These are phyloP conservation scores for Diloba caeruleocephala DNA, from an alignment of 2,888 invertebrate genomes.

Conservation along the genomic window DNA sequence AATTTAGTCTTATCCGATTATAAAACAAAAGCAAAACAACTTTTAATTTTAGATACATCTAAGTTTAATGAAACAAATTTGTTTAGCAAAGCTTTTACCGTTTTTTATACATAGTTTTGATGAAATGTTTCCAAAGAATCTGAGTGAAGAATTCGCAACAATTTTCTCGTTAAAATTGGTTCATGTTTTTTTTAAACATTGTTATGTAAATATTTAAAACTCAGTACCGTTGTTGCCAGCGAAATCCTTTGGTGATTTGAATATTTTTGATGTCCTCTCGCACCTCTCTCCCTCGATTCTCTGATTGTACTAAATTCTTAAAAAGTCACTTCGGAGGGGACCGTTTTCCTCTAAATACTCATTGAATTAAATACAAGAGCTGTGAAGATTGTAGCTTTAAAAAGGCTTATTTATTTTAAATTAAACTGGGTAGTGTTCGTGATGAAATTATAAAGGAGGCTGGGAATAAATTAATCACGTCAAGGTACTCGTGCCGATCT, in stretches of 20 bases:
- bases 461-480: conserved; percentile 53
- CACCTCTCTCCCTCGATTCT: conserved; percentile 11
- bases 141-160: conserved; percentile 30
- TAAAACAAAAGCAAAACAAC: conserved; percentile 3
- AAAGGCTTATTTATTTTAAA: conserved; percentile 53
- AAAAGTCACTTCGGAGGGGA: conserved; percentile 13
- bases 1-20: conserved; percentile 1
- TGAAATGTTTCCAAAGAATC: conserved; percentile 37
- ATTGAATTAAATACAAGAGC: conserved; percentile 50
- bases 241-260: conserved; percentile 42
- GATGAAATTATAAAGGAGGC: conserved; percentile 48
- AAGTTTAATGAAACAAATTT: conserved; percentile 11
- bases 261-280: conserved; percentile 36
- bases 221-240: conserved; percentile 21
- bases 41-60: conserved; percentile 16
- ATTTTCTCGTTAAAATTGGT: conserved; percentile 35
- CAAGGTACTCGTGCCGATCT: conserved; percentile 36
- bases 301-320: conserved; percentile 27
- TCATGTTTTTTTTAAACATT: conserved; percentile 33
- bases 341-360: conserved; percentile 22
- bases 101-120: conserved; percentile 33
- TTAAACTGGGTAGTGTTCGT: conserved; percentile 51
- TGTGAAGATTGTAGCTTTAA: conserved; percentile 40
- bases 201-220: conserved; percentile 31
- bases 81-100: conserved; percentile 14